Conservation (phyloP, 2,888 invertebrate species). For the Drosophila paucipuncta region DNA sequence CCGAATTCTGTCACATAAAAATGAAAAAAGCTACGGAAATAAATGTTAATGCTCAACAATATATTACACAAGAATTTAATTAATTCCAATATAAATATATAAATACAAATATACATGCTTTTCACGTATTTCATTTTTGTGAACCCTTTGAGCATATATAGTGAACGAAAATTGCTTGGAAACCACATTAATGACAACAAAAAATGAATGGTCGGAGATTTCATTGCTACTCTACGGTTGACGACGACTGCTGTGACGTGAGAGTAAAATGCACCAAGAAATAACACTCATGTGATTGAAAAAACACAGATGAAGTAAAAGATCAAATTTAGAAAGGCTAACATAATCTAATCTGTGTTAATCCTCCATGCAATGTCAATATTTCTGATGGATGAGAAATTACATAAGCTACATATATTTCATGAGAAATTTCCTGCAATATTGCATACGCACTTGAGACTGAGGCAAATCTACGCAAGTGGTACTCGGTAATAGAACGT, state of each 20-base stretch:
- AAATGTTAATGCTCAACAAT: neutral
- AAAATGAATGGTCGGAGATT: neutral
- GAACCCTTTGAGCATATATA: neutral
- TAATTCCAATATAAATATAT: neutral
- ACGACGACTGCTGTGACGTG: neutral
- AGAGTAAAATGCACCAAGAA: neutral
- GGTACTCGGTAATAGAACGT: neutral
- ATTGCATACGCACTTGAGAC: conserved; percentile 22
- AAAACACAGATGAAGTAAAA: neutral
- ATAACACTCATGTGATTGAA: neutral
- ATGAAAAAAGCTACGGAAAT: neutral
- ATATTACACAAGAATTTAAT: neutral
- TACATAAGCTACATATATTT: neutral
- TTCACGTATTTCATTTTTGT: neutral
- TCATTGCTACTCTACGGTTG: neutral
- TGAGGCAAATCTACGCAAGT: neutral
- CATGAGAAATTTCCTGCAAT: neutral
- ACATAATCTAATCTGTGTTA: conserved; percentile 34
- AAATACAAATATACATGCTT: neutral
- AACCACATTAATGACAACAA: neutral
- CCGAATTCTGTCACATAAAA: neutral
- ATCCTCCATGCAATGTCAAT: neutral
- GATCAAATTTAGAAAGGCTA: conserved; percentile 3
- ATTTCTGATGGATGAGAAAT: conserved; percentile 3
- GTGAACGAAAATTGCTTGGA: neutral